Base-by-base conservation (phyloP, 2,888 invertebrate genomes). In the Heteromurus nitidus region DNA sequence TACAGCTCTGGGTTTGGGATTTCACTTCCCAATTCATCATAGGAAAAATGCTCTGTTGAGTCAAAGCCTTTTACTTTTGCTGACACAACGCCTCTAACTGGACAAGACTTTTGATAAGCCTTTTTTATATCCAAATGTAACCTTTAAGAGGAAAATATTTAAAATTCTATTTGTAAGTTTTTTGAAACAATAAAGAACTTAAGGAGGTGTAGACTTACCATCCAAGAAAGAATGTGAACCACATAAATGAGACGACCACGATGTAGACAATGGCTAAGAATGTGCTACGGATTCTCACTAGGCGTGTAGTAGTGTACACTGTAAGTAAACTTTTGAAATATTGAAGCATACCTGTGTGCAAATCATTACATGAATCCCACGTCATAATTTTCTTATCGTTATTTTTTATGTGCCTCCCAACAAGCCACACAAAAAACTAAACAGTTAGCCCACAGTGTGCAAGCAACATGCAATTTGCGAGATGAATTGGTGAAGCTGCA, bases 41-140 rank as follows among this genome's bases (percentile, higher is more conserved):
- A 82, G 36, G 84, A 53, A 0, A 86, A 76, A 47, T 77, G 42
- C 47, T 88, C 87, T 5, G 90, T 89, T 64, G 87, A 88, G 0
- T 88, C 88, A 2, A 90, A 88, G 3, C 91, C 91, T 86, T 91
- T 91, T 7, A 91, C 87, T 88, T 91, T 91, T 3, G 90, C 89
- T 7, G 90, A 90, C 1, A 90, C 89, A 0, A 82, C 80, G 3
- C 84, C 84, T 50, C 72, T 68, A n/a, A 82, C 77, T 1, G 82
- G 80, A 58, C 84, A 84, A 13, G 73, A 65, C 24, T 80, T 82
- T 26, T 84, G 84, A 36, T 84, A 84, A 3, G 80, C 79, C 64
- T 84, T 84, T 26, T 75, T 72, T 24, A 84, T 44, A n/a, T 84
- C 84, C 30, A 84, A 42, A 42, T 77, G 67, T 16, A 84, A 53